Conservation (phyloP, 2,888 invertebrate genomes). For the Reticulitermes lucifugus region DNA sequence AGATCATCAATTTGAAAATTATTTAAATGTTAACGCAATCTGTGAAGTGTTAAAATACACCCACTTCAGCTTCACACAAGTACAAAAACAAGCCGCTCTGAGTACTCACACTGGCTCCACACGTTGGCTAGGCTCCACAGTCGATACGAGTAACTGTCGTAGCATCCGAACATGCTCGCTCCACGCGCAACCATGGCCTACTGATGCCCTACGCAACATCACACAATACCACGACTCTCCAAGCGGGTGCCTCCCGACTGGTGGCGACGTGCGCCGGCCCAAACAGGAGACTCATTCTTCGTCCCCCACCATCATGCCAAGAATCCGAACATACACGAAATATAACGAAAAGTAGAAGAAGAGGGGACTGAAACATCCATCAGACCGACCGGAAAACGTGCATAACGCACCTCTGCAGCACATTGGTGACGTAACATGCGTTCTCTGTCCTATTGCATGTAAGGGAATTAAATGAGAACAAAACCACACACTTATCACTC, state of each 20-base stretch:
- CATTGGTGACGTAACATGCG: not conserved
- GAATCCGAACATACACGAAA: conserved; percentile 58
- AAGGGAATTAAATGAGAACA: too few species aligned
- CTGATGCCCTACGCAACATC: conserved; percentile 62
- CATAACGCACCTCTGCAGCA: conserved; percentile 7
- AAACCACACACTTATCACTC: too few species aligned
- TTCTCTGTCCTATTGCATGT: not conserved
- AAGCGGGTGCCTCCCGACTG: conserved; percentile 24
- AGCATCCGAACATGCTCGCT: conserved; percentile 81
- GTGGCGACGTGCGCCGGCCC: conserved; percentile 48
- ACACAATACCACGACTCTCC: not conserved
- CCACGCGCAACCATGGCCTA: conserved; percentile 86
- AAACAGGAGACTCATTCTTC: conserved; percentile 53
- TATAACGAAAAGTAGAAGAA: conserved; percentile 3
- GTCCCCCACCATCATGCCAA: conserved; percentile 64
- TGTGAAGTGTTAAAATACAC: not conserved
- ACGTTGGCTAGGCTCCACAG: conserved; percentile 83
- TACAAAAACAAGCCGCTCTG: conserved; percentile 2
- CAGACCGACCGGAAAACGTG: not conserved
- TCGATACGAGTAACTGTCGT: conserved; percentile 81
- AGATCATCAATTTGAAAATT: not conserved
- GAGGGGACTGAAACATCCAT: not conserved
- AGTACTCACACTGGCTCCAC: conserved; percentile 79
- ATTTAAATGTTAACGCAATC: not conserved
- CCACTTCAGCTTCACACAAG: not conserved